These are phyloP conservation scores for Pocota personata DNA, from an alignment of 2,888 invertebrate genomes.

Conservation along the genomic window DNA sequence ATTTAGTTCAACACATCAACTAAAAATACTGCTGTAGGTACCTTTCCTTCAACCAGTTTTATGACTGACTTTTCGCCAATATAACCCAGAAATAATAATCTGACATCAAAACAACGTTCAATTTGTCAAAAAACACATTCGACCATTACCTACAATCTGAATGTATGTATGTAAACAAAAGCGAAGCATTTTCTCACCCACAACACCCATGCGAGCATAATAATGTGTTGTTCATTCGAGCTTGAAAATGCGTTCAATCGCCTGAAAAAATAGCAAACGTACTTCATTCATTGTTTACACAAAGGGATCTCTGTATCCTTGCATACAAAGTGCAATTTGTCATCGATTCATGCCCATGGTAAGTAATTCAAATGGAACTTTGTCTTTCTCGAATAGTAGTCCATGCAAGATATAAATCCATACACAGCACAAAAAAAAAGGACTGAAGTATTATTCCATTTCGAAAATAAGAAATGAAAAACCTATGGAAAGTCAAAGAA, in stretches of 20 bases:
- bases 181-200: not conserved
- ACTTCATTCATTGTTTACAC: constrained; percentile 17
- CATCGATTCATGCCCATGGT: constrained; percentile 31
- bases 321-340: constrained; percentile 44
- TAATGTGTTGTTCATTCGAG: not conserved
- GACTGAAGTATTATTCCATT: not conserved
- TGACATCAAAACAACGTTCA: constrained; percentile 3
- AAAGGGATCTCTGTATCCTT: constrained; percentile 25
- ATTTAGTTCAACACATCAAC: too few relatives aligned
- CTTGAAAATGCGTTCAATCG: constrained; percentile 59
- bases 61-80: not conserved
- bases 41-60: not conserved
- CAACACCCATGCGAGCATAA: not conserved
- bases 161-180: not conserved
- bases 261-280: constrained; percentile 62
- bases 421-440: not conserved
- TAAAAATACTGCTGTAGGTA: not conserved
- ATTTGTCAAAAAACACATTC: constrained; percentile 13
- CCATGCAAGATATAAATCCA: not conserved
- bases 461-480: too few relatives aligned
- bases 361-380: constrained; percentile 14
- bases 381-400: not conserved
- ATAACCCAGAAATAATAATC: constrained; percentile 11
- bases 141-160: not conserved
- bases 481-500: too few relatives aligned